Evolutionary conservation across 2,888 invertebrate species (phyloP), one percentile per base, ranked within the genome.

Genomic region (Mycogona germanica): DNA sequence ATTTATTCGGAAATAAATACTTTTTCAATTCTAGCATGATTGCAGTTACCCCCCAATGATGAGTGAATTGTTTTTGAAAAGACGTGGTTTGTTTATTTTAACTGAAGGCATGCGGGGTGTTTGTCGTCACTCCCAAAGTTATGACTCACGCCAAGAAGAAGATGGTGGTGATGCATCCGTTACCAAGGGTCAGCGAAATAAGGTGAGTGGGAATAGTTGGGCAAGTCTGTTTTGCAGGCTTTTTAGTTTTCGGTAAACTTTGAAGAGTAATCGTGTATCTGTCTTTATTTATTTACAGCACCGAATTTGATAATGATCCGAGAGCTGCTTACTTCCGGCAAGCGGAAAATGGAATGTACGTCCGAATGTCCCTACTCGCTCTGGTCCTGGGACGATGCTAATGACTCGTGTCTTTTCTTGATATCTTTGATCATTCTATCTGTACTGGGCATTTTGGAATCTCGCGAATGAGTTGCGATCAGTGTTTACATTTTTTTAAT

Each of bases 311-410:
- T 72, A 82, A 82, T 0, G 98, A 99, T 72, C 91, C 93, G 0
- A 76, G 98, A 48, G 97, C 98, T 0, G 97, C 96, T 0, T 98
- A 98, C 72, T 98, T 99, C 77, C 77, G 97, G 21, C 98, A 98
- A 73, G 95, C 93, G 0, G 93, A 96, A 69, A 87, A 89, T 67
- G 98, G 98, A 59, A 87, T 98, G 84, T 98, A 89, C 67, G 89
- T 98, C 19, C 79, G 98, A 50, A 99, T 99, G 98, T 96, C 98
- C 0, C 73, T 99, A 2, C 74, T 99, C 19, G 84, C 93, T 1
- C 86, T 91, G 80, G 84, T 95, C 2, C 76, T 92, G 14, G 89
- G 88, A 42, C 9, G 41, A 19, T 12, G 12, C 19, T 41, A 19
- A 41, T 32, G 35, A 32, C 9, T 32, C 35, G n/a, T 32, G 35